Conservation (phyloP, 1,140 invertebrate genomes). For the Aporrectodea caliginosa region DNA sequence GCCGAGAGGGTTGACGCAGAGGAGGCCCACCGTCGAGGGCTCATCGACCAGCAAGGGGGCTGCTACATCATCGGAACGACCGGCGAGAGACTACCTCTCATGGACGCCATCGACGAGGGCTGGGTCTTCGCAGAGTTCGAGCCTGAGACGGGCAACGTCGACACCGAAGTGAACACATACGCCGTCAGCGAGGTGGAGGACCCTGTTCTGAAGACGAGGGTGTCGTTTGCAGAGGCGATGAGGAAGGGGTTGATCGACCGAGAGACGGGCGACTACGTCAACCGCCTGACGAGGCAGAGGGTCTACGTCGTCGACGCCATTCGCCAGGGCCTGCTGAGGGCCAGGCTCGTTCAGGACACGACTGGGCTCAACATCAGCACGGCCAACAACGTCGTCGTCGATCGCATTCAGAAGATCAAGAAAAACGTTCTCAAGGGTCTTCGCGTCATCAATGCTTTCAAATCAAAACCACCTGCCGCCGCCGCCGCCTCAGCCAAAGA, state of each 20-base stretch:
- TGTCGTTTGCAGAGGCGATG: constrained; percentile 24
- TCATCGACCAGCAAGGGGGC: constrained; percentile 27
- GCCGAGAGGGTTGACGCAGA: constrained; percentile 20
- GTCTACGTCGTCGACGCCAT: constrained; percentile 32
- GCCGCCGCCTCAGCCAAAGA: no score
- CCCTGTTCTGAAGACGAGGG: not conserved
- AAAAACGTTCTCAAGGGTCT: constrained; percentile 43
- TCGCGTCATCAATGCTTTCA: constrained; percentile 43
- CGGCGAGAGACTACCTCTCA: not conserved
- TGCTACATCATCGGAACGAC: constrained; percentile 30
- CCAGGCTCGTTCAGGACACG: constrained; percentile 41
- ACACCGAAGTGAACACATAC: constrained; percentile 21
- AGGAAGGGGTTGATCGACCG: constrained; percentile 26
- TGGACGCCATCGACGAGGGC: constrained; percentile 24
- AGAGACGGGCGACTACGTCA: constrained; percentile 28
- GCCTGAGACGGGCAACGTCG: not conserved
- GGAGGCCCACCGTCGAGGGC: constrained; percentile 22
- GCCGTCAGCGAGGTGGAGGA: constrained; percentile 19
- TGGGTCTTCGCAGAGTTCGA: constrained; percentile 29
- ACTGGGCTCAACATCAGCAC: constrained; percentile 47
- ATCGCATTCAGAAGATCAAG: constrained; percentile 42
- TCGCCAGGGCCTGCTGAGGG: constrained; percentile 23
- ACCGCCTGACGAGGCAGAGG: constrained; percentile 25
- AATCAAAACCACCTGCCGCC: not conserved
- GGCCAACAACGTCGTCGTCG: constrained; percentile 48